Evolutionary conservation across 2,113 vertebrate species (phyloP), one percentile per base, ranked within the genome.

Genomic region (Nyctereutes procyonoides): DNA sequence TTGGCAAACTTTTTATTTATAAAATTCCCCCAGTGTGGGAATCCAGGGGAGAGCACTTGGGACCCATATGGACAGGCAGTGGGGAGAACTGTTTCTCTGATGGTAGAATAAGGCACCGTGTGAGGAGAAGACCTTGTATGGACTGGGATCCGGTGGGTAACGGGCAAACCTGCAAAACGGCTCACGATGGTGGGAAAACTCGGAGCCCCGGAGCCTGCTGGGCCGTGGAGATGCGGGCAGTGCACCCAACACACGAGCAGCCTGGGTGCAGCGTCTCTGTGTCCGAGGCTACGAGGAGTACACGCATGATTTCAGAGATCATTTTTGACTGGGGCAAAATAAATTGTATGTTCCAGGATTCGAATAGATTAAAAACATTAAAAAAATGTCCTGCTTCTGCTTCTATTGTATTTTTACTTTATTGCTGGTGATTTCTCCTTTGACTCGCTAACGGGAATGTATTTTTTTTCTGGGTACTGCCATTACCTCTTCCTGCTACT

Each of bases 401-500:
- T 88, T 91, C 93, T 95, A 98, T 98, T 98, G 98, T 98, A 92
- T 97, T 98, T 97, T 98, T 96, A 95, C 96, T 98, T 98, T 98
- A 98, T 96, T 96, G 97, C 94, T 92, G 93, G 98, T 91, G 98
- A 97, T 98, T 98, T 98, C 98, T 98, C 98, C 98, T 99, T 98
- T 97, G 99, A 98, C 97, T 98, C 63, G 90, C 95, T 99, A 98
- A 99, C 99, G 95, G 99, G 99, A 99, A 99, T 99, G 99, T 98
- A 97, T 99, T 99, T 98, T 69, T 69, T 98, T 99, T 98, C 98
- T 98, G 98, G 99, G 98, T 98, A 98, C 98, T 98, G 98, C 99
- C 99, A 99, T 99, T 99, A 99, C 99, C 99, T 99, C 99, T 99
- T 99, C 98, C 99, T 99, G 99, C 99, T 99, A 98, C 99, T 99